A percentile compares a stretch with the other conserved stretches of the same genome.
These are phyloP conservation scores for Drosophila malerkotliana DNA, from an alignment of 1,140 invertebrate genomes.

Conservation along the genomic window DNA sequence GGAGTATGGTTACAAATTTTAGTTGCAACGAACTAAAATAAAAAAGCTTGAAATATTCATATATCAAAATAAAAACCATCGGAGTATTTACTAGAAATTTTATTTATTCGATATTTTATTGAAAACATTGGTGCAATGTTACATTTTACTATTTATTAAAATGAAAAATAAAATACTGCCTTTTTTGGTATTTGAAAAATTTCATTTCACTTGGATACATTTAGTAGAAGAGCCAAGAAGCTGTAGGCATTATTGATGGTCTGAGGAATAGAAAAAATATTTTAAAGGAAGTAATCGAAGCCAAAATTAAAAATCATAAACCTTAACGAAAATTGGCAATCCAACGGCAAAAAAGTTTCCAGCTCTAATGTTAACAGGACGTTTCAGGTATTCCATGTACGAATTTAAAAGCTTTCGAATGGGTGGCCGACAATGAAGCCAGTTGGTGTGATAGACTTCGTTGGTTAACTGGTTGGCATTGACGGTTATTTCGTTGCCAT, in stretches of 20 bases:
- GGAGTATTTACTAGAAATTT: not conserved
- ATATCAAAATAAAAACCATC: no score
- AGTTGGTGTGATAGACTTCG: constrained; percentile 67
- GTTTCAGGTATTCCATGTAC: constrained; percentile 74
- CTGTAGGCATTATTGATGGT: constrained; percentile 78
- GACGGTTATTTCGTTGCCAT: constrained; percentile 70
- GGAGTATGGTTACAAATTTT: no score
- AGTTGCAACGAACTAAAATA: no score
- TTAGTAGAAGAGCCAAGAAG: constrained; percentile 70
- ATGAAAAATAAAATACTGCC: no score
- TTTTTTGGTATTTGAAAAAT: no score
- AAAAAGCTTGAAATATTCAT: no score
- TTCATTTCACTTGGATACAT: constrained; percentile 55
- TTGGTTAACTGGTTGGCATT: constrained; percentile 63
- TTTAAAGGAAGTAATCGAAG: not conserved
- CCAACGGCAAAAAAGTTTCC: constrained; percentile 73
- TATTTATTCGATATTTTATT: not conserved
- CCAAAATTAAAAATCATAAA: not conserved
- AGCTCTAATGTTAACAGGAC: constrained; percentile 56
- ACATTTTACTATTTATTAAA: no score
- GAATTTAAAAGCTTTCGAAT: constrained; percentile 55
- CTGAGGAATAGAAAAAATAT: constrained; percentile 18
- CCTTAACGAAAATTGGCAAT: constrained; percentile 75
- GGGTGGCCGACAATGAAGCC: constrained; percentile 42
- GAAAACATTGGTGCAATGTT: no score